A percentile compares a stretch with the other conserved stretches of the same genome.
These are phyloP conservation scores for Latrodectus hesperus DNA, from an alignment of 2,888 invertebrate genomes.

Conservation along the genomic window DNA sequence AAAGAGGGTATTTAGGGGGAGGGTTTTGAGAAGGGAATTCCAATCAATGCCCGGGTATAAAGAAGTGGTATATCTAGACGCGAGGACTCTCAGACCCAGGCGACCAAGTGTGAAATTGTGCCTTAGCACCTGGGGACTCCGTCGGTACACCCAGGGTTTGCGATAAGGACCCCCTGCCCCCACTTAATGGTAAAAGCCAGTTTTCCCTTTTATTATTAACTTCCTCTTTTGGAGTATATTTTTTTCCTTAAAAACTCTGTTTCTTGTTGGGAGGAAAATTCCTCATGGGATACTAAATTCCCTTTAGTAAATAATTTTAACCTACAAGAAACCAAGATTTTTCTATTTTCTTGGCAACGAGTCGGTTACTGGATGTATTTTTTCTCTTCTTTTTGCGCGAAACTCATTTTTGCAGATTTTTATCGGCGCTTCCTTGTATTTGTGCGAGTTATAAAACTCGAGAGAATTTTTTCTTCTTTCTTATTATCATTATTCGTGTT, in stretches of 20 bases:
- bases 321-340: slow-evolving; percentile 37
- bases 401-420: slow-evolving; percentile 65
- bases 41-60: slow-evolving; percentile 39
- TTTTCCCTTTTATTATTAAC: slow-evolving; percentile 61
- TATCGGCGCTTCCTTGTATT: slow-evolving; percentile 24
- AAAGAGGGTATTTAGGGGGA: background rate
- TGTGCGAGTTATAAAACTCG: slow-evolving; percentile 6
- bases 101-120: slow-evolving; percentile 68
- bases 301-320: slow-evolving; percentile 62
- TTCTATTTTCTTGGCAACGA: slow-evolving; percentile 9
- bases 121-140: slow-evolving; percentile 56
- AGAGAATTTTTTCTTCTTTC: background rate
- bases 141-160: background rate
- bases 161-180: slow-evolving; percentile 42
- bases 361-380: slow-evolving; percentile 9
- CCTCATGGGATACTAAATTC: slow-evolving; percentile 6
- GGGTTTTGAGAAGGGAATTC: background rate
- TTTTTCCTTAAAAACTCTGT: background rate
- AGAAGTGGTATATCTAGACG: slow-evolving; percentile 6
- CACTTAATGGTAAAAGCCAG: slow-evolving; percentile 55
- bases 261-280: slow-evolving; percentile 29
- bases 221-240: slow-evolving; percentile 8
- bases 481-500: background rate
- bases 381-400: slow-evolving; percentile 6
- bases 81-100: slow-evolving; percentile 38